Evolutionary conservation across 2,888 invertebrate species (phyloP).

Genomic region (Prenolepis imparis): DNA sequence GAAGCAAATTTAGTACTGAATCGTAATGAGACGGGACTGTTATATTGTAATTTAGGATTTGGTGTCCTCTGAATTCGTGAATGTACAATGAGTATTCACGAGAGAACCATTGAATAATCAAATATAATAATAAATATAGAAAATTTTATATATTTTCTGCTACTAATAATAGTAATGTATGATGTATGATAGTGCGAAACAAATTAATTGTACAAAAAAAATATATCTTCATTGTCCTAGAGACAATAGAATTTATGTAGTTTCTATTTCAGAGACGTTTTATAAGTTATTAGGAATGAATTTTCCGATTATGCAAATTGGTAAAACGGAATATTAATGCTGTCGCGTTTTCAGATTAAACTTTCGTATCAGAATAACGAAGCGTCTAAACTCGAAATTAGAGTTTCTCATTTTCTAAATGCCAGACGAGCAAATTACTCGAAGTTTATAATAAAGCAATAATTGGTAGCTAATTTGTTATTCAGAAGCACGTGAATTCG

Average conservation of each 20-base stretch:
- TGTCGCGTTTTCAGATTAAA: constrained; percentile 42
- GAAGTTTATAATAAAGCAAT: constrained; percentile 42
- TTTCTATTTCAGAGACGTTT: background rate
- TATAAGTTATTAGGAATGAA: constrained; percentile 36
- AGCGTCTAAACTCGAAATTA: constrained; percentile 49
- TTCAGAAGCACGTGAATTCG: constrained; percentile 14
- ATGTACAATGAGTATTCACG: background rate
- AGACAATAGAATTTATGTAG: background rate
- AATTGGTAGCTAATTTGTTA: constrained; percentile 49
- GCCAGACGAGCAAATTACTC: constrained; percentile 10
- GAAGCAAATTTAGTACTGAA: constrained; percentile 1
- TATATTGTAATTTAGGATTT: background rate
- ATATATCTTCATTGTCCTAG: constrained; percentile 13
- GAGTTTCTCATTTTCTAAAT: constrained; percentile 49
- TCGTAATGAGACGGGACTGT: background rate
- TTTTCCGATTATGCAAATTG: constrained; percentile 48
- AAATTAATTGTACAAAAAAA: background rate
- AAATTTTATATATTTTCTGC: background rate
- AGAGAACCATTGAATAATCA: background rate
- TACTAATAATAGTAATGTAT: background rate
- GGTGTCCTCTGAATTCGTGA: background rate
- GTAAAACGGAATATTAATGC: constrained; percentile 28
- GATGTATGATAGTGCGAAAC: background rate
- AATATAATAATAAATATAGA: constrained; percentile 16
- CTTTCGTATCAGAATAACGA: constrained; percentile 45